These are phyloP conservation scores for Taphrorychus bicolor DNA, from an alignment of 2,888 invertebrate species.

Conservation along the genomic window DNA sequence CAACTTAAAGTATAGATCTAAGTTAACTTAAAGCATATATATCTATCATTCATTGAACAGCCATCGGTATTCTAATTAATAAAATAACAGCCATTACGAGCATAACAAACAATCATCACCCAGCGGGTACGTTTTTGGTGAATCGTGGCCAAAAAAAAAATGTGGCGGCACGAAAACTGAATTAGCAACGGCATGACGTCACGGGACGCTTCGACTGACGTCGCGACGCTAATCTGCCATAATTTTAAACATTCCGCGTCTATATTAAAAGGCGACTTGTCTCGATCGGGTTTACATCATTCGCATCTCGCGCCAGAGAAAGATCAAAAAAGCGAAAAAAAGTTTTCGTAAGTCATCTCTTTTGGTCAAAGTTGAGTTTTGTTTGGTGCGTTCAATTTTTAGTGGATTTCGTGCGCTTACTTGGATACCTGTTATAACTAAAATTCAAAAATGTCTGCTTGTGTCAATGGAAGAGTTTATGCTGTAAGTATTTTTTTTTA, in stretches of 20 bases:
- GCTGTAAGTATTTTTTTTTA: conserved; percentile 44
- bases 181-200: conserved; percentile 26
- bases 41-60: no score
- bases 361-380: neutral
- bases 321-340: conserved; percentile 14
- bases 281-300: conserved; percentile 33
- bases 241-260: conserved; percentile 52
- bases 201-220: conserved; percentile 24
- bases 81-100: neutral
- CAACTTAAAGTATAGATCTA: neutral
- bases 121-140: neutral
- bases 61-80: neutral
- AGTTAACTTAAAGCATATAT: neutral
- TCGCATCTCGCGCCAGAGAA: conserved; percentile 27
- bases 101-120: neutral
- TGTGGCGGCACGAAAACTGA: conserved; percentile 27
- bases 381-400: neutral
- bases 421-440: neutral
- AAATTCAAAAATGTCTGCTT: conserved; percentile 23
- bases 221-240: conserved; percentile 43
- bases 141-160: conserved; percentile 18
- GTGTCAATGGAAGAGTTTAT: conserved; percentile 46
- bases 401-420: neutral
- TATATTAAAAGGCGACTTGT: conserved; percentile 50
- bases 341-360: no score